Conservation (phyloP, 1,140 invertebrate species). For the Orius insidiosus region DNA sequence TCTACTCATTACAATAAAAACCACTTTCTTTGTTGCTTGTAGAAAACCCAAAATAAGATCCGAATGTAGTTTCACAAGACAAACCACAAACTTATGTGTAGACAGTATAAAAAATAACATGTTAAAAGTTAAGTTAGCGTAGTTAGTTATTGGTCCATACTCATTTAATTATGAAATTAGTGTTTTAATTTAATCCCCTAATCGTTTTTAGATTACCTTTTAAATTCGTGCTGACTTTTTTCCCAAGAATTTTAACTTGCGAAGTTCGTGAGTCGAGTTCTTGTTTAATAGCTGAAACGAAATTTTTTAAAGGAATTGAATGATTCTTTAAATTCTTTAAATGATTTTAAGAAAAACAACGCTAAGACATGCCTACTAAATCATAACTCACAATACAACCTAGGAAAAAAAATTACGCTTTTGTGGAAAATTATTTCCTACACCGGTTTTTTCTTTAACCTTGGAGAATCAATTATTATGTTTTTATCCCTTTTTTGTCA, state of each 20-base stretch:
- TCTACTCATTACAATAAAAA: too few species aligned
- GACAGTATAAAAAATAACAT: too few species aligned
- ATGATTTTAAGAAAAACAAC: too few species aligned
- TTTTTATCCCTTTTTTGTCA: not conserved
- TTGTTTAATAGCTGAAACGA: constrained; percentile 18
- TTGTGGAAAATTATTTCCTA: not conserved
- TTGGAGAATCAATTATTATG: not conserved
- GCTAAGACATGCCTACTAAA: too few species aligned
- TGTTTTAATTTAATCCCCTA: too few species aligned
- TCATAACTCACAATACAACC: not conserved
- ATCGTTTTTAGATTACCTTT: constrained; percentile 16
- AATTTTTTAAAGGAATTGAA: too few species aligned
- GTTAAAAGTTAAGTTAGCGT: too few species aligned
- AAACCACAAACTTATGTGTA: not conserved
- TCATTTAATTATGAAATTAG: too few species aligned
- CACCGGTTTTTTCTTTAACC: not conserved
- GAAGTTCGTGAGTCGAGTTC: constrained; percentile 18
- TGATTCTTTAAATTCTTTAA: too few species aligned
- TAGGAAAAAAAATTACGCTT: not conserved
- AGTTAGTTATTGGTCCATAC: not conserved
- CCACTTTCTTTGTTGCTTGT: too few species aligned
- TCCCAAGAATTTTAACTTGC: constrained; percentile 19
- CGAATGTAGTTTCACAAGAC: not conserved
- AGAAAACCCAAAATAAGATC: not conserved
- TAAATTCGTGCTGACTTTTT: constrained; percentile 18